Conservation (phyloP, 2,113 vertebrate genomes). For the Oncorhynchus kisutch region DNA sequence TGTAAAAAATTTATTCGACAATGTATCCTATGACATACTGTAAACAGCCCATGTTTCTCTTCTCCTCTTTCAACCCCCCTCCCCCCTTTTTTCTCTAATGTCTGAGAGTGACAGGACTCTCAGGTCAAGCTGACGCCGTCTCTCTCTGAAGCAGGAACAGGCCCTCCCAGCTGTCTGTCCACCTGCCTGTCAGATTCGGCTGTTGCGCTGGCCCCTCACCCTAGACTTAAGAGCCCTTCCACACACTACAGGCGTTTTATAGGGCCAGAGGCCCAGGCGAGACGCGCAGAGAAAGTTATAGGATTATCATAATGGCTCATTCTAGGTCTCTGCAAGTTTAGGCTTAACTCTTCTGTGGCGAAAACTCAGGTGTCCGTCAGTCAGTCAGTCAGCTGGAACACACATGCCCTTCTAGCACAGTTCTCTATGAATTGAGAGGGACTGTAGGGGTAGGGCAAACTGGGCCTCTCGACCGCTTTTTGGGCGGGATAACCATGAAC, state of each 20-base stretch:
- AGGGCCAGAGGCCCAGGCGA: no score
- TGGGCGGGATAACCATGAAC: slow-evolving; percentile 42
- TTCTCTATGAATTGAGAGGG: not conserved
- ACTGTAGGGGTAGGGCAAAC: slow-evolving; percentile 25
- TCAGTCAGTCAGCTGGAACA: no score
- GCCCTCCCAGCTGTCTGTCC: slow-evolving; percentile 54
- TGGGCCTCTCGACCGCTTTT: slow-evolving; percentile 20
- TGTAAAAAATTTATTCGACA: no score
- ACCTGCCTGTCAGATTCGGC: slow-evolving; percentile 47
- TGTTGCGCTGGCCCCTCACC: slow-evolving; percentile 51
- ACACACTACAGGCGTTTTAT: not conserved
- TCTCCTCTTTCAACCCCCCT: not conserved
- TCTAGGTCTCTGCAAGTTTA: no score
- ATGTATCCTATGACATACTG: no score
- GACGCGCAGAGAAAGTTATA: no score
- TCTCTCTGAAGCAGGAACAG: slow-evolving; percentile 49
- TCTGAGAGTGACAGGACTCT: slow-evolving; percentile 56
- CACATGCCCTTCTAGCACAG: not conserved
- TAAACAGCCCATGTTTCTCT: no score
- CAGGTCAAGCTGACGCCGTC: slow-evolving; percentile 58
- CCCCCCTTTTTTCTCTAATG: slow-evolving; percentile 7
- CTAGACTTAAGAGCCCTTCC: slow-evolving; percentile 37
- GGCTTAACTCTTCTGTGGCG: no score
- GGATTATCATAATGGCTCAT: no score
- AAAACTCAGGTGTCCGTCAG: no score